Conservation (phyloP, 2,113 vertebrate genomes). For the Ciconia boyciana region DNA sequence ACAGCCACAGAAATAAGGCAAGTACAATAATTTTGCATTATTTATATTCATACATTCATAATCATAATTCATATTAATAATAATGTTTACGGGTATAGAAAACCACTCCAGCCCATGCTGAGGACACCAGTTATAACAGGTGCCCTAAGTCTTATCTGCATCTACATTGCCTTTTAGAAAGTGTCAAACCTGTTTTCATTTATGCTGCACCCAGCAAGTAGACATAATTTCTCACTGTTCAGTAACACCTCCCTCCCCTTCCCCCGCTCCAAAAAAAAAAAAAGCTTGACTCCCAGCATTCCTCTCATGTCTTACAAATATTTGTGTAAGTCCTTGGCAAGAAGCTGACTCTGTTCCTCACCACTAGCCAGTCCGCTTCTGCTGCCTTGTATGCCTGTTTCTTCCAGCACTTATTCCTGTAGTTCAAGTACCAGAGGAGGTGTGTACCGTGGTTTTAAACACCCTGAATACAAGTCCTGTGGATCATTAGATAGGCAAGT, state of each 20-base stretch:
- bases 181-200: neutral
- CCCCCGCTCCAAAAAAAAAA: neutral
- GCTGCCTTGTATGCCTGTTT: neutral
- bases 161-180: neutral
- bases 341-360: neutral
- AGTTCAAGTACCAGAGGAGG: neutral
- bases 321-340: neutral
- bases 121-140: neutral
- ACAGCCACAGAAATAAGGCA: neutral
- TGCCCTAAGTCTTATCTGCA: neutral
- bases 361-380: neutral
- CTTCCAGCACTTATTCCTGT: neutral
- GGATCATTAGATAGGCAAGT: neutral
- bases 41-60: neutral
- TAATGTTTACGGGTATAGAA: neutral
- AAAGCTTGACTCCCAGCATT: neutral
- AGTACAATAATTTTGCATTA: neutral
- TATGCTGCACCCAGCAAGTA: neutral
- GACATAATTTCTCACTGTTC: neutral
- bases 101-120: neutral
- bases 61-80: neutral
- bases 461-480: neutral
- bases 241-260: neutral
- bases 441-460: neutral
- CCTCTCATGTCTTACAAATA: neutral